A percentile compares a stretch with the other conserved stretches of the same genome.
phyloP scores from a whole-genome alignment of 2,797 vertebrate genomes.

The Phoxinus dragarum region DNA sequence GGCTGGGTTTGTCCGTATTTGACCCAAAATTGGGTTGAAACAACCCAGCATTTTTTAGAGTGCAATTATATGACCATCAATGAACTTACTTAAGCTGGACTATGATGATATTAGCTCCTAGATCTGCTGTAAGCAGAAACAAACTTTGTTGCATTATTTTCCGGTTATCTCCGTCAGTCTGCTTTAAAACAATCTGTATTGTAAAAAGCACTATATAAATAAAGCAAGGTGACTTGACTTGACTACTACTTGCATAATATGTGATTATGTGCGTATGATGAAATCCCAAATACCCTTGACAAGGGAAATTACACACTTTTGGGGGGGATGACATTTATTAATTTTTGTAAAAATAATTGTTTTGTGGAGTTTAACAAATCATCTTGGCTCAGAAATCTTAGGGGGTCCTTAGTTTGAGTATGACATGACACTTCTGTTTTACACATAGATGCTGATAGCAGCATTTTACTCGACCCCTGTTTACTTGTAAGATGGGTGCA shows the following conservation, averaged over 20 bases:
- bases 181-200: no score
- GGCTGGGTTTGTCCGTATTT: no score
- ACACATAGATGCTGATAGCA: slow-evolving; percentile 83
- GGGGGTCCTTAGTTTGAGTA: not conserved
- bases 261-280: not conserved
- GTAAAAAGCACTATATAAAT: no score
- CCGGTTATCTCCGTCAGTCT: no score
- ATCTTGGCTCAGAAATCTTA: not conserved
- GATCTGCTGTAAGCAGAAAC: no score
- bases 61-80: no score
- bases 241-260: not conserved
- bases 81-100: no score
- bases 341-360: not conserved
- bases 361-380: not conserved
- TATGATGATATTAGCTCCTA: no score
- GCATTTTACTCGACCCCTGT: slow-evolving; percentile 81
- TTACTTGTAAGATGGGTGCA: slow-evolving; percentile 48
- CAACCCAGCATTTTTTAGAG: no score
- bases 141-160: no score
- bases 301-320: not conserved
- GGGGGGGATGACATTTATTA: not conserved
- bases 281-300: not conserved
- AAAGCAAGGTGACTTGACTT: no score
- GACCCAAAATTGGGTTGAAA: no score
- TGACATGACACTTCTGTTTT: slow-evolving; percentile 63